These are phyloP conservation scores for Scytalopus superciliaris DNA, from an alignment of 2,113 vertebrate species.

Conservation along the genomic window DNA sequence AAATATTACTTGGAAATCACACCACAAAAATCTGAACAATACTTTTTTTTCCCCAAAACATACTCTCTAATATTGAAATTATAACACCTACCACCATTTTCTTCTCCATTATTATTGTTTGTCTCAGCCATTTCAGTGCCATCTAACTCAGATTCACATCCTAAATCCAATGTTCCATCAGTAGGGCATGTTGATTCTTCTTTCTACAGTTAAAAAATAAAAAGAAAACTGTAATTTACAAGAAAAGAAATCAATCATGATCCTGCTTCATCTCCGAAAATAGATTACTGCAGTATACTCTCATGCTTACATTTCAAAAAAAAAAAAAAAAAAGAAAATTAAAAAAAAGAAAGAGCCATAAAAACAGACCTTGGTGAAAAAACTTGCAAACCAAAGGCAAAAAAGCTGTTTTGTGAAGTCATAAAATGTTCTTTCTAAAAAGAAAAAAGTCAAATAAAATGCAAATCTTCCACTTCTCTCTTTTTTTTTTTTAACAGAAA, in stretches of 20 bases:
- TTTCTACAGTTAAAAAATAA: conserved; percentile 71
- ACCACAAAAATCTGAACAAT: not conserved
- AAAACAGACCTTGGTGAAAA: not conserved
- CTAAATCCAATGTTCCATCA: conserved; percentile 81
- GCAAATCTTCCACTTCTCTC: not conserved
- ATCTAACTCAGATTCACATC: conserved; percentile 83
- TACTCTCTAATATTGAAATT: not conserved
- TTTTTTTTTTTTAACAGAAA: not conserved
- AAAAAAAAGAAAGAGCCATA: not conserved
- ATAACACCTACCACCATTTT: conserved; percentile 79
- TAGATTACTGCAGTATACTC: conserved; percentile 26
- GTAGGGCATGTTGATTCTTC: conserved; percentile 78
- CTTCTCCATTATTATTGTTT: conserved; percentile 76
- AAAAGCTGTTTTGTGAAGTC: not conserved
- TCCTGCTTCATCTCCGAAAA: conserved; percentile 18
- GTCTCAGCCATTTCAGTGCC: conserved; percentile 83
- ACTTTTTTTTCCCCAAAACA: not conserved
- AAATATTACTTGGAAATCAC: conserved; percentile 2
- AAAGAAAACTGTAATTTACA: conserved; percentile 42
- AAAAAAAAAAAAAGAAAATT: conserved; percentile 9
- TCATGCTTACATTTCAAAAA: conserved; percentile 30
- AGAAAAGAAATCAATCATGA: conserved; percentile 8
- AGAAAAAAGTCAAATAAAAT: not conserved
- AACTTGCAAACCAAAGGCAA: conserved; percentile 6
- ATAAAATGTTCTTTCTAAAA: not conserved